Conservation (phyloP, 1,140 invertebrate species). For the Meteorus sp. region DNA sequence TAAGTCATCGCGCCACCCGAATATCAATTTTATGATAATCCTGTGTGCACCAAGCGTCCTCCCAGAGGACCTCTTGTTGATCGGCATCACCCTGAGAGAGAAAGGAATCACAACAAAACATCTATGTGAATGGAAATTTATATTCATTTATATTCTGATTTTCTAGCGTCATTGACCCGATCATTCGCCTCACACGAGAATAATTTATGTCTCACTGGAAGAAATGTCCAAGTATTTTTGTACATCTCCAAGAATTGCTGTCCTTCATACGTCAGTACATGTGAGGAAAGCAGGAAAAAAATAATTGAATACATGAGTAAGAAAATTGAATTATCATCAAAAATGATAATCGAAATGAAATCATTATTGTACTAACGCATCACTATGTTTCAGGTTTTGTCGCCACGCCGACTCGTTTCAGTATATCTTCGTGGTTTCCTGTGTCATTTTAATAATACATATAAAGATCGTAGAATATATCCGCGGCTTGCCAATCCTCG, state of each 20-base stretch:
- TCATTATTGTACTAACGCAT: slow-evolving; percentile 1
- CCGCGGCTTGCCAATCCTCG: background rate
- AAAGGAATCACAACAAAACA: too few species aligned
- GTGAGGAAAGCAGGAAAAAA: too few species aligned
- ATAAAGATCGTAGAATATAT: too few species aligned
- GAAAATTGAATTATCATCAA: too few species aligned
- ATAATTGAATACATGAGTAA: too few species aligned
- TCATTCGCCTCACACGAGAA: background rate
- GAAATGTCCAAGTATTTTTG: background rate
- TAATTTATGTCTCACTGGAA: too few species aligned
- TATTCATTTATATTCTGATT: background rate
- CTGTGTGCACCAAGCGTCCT: slow-evolving; percentile 1
- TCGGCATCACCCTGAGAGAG: background rate
- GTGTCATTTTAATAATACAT: too few species aligned
- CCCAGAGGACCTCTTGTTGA: background rate
- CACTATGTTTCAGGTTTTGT: background rate
- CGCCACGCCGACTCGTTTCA: slow-evolving; percentile 13
- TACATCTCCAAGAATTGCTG: background rate
- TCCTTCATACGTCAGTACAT: too few species aligned
- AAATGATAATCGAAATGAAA: too few species aligned
- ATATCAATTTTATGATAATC: slow-evolving; percentile 16
- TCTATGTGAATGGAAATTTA: too few species aligned
- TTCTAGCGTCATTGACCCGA: background rate
- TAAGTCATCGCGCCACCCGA: slow-evolving; percentile 1
- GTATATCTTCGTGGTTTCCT: slow-evolving; percentile 9